Base-by-base conservation (phyloP, 2,113 vertebrate genomes). In the Clarias batrachus region DNA sequence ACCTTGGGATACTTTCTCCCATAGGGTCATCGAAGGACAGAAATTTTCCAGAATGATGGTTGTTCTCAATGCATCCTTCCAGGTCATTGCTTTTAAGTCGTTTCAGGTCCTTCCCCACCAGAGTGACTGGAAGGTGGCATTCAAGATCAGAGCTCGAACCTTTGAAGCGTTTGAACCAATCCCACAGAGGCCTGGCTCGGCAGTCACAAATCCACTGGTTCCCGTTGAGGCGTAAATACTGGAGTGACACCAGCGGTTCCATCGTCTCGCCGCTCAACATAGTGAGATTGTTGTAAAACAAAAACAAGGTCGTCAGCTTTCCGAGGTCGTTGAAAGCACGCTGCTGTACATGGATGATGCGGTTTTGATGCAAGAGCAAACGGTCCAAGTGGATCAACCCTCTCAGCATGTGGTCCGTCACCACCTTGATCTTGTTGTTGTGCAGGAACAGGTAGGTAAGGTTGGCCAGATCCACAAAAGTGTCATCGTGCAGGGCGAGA, bases 181-280 rank as follows among this genome's bases (percentile, higher is more conserved):
- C 96, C 98, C 98, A 99, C 89, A 99, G 95, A 0, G 97, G 97
- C 37, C 95, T 95, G 0, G 97, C 97, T 52, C 97, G 96, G 91
- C 98, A 99, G 91, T 99, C 98, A 0, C 98, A 99, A 88, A 98
- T 96, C 98, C 98, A 99, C 86, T 97, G 97, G 94, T 99, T 99
- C 59, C 97, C 97, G 0, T 99, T 99, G 81, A 99, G 94, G 81
- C 98, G 96, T 57, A 99, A 93, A 89, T 99, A 99, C 90, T 99
- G 98, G 23, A 99, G 96, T 23, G 96, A 95, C 41, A 93, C 93
- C 86, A 99, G 91, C 0, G 97, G 96, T 5, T 94, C 94, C 96
- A 99, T 97, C 33, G 96, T 97, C 91, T 99, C 98, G 0, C 96
- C 96, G 0, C 95, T 95, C 70, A 99, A 92, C 65, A 96, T 94